Evolutionary conservation across 2,113 vertebrate genomes (phyloP).

Genomic region (Lutjanus erythropterus): DNA sequence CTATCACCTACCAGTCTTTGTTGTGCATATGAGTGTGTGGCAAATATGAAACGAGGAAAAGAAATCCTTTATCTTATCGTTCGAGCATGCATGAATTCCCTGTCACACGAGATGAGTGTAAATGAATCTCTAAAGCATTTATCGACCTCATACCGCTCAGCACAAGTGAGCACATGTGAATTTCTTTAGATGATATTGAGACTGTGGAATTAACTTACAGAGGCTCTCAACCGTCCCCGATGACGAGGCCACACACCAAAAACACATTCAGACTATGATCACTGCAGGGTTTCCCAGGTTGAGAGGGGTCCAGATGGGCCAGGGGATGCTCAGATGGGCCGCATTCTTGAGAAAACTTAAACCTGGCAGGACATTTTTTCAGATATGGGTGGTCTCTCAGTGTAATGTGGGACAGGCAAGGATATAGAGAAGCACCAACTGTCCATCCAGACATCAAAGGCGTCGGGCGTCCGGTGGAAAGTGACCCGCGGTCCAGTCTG

Average conservation of each 20-base stretch:
- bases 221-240: slow-evolving; percentile 60
- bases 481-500: slow-evolving; percentile 61
- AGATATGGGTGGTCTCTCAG: slow-evolving; percentile 78
- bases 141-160: slow-evolving; percentile 42
- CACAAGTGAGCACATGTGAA: slow-evolving; percentile 46
- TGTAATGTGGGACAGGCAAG: slow-evolving; percentile 53
- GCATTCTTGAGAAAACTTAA: slow-evolving; percentile 78
- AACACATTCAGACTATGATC: slow-evolving; percentile 23
- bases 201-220: slow-evolving; percentile 71
- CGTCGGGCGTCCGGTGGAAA: slow-evolving; percentile 38
- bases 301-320: slow-evolving; percentile 82
- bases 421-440: slow-evolving; percentile 76
- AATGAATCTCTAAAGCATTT: slow-evolving; percentile 42
- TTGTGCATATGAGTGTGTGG: background rate
- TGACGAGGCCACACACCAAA: slow-evolving; percentile 63
- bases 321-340: slow-evolving; percentile 60
- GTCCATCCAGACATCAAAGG: slow-evolving; percentile 83
- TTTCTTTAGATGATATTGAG: slow-evolving; percentile 66
- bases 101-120: background rate
- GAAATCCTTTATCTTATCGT: background rate
- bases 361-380: slow-evolving; percentile 73
- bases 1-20: background rate
- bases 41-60: slow-evolving; percentile 13
- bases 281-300: slow-evolving; percentile 64
- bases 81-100: background rate